A percentile compares a stretch with the other conserved stretches of the same genome.
phyloP scores from a whole-genome alignment of 2,888 invertebrate genomes.

The Eledone cirrhosa region DNA sequence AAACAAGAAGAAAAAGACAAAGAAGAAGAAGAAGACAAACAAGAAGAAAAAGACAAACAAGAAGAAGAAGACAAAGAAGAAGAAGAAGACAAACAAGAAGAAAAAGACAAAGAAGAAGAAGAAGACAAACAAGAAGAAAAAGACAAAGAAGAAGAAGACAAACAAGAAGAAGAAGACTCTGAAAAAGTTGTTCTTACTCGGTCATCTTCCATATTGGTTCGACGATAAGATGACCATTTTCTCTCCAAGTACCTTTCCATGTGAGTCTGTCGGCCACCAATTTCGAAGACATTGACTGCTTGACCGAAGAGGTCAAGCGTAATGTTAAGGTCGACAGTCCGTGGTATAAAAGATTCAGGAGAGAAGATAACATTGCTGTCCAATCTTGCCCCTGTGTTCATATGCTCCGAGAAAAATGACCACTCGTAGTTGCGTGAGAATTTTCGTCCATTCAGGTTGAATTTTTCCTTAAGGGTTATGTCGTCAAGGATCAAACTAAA shows the following conservation, averaged over 20 bases:
- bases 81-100: too few species aligned
- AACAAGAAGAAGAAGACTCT: too few species aligned
- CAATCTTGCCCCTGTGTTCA: conserved; percentile 72
- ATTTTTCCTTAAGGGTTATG: conserved; percentile 80
- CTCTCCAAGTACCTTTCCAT: conserved; percentile 78
- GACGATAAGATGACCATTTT: too few species aligned
- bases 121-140: too few species aligned
- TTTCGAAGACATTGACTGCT: conserved; percentile 84
- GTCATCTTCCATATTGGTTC: too few species aligned
- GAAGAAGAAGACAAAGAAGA: too few species aligned
- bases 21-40: too few species aligned
- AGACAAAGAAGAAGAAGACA: too few species aligned
- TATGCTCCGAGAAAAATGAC: conserved; percentile 80
- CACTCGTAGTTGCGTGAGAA: conserved; percentile 91
- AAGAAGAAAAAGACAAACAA: too few species aligned
- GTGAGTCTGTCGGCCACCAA: conserved; percentile 85
- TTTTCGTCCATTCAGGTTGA: conserved; percentile 85
- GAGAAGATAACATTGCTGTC: conserved; percentile 66
- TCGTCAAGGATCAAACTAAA: conserved; percentile 86
- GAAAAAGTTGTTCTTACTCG: too few species aligned
- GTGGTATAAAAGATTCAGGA: conserved; percentile 62
- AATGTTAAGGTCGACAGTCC: conserved; percentile 64
- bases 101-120: too few species aligned
- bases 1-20: too few species aligned
- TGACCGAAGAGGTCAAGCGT: conserved; percentile 74